Evolutionary conservation across 2,797 vertebrate genomes (phyloP), one percentile per base, ranked within the genome.

Genomic region (Borostomias antarcticus): DNA sequence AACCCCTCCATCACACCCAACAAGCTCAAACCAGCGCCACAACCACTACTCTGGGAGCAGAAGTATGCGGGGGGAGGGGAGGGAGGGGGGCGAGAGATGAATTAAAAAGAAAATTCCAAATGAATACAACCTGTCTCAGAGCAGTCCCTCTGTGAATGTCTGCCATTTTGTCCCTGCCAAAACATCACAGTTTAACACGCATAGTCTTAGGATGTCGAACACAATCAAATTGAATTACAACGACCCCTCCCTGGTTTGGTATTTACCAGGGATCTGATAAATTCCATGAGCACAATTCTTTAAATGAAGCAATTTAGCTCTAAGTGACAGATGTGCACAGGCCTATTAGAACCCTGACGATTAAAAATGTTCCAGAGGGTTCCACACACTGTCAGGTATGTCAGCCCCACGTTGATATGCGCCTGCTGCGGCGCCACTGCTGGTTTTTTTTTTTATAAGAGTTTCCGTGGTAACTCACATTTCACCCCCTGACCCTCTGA

Each of bases 221-320:
- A 69, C 73, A 74, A 82, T 79, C 73, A 74, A 79, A 85, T 81
- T 51, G 78, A 78, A 71, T 76, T 79, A n/a, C 74, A 37, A 69
- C 19, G 75, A 33, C 76, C 72, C 65, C 33, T 30, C 64, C 69
- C 53, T 74, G 76, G 74, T 72, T 79, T 75, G 30, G 51, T 75
- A 40, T 33, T 77, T 81, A 74, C 32, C 51, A 66, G 37, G 78
- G 82, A 88, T 85, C 82, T 77, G 75, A 76, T 67, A 23, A 73
- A 73, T 84, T 82, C 75, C 68, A 73, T 64, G 68, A 50, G 58
- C 62, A 74, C 62, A 1, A 58, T 69, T 76, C 59, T 83, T 82
- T 85, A 88, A 88, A 89, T 87, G 79, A 89, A 90, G 85, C 89
- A 88, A 87, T 90, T 90, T 88, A 81, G 83, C 71, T 84, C 81